A percentile compares a stretch with the other conserved stretches of the same genome.
Conservation (phyloP, 2,888 invertebrate species). For the Smittia sp. region DNA sequence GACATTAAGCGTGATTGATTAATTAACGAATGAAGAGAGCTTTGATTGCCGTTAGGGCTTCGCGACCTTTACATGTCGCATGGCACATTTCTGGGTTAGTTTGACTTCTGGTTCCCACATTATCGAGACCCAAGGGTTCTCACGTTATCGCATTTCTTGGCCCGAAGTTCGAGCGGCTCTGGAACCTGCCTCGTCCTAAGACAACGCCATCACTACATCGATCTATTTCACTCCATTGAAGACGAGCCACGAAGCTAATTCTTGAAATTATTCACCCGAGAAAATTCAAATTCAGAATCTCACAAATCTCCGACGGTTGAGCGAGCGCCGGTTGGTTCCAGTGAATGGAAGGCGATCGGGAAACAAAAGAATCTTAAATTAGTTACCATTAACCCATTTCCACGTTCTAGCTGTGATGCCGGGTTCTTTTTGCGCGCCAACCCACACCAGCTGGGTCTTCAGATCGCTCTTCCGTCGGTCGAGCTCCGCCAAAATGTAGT, state of each 20-base stretch:
- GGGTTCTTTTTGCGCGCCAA: constrained; percentile 86
- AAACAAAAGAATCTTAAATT: constrained; percentile 23
- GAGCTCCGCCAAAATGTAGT: constrained; percentile 68
- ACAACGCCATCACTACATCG: too few relatives aligned
- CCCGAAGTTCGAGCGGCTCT: too few relatives aligned
- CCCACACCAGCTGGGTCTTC: constrained; percentile 86
- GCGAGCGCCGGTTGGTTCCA: background rate
- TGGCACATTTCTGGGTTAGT: too few relatives aligned
- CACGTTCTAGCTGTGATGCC: constrained; percentile 77
- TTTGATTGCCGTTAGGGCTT: too few relatives aligned
- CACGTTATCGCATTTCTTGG: too few relatives aligned
- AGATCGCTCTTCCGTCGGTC: constrained; percentile 75
- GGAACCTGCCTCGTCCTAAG: too few relatives aligned
- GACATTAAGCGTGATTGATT: too few relatives aligned
- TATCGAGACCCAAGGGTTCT: too few relatives aligned
- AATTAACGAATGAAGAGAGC: too few relatives aligned
- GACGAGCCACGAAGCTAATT: background rate
- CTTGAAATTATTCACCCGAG: constrained; percentile 16
- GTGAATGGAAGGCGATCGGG: background rate
- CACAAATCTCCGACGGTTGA: background rate
- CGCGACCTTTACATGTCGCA: too few relatives aligned
- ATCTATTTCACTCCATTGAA: background rate
- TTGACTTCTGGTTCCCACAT: too few relatives aligned
- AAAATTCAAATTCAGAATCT: constrained; percentile 13
- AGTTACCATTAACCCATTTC: constrained; percentile 84